A percentile compares a stretch with the other conserved stretches of the same genome.
Conservation (phyloP, 2,797 vertebrate genomes). For the Mormyrops attenuatus region DNA sequence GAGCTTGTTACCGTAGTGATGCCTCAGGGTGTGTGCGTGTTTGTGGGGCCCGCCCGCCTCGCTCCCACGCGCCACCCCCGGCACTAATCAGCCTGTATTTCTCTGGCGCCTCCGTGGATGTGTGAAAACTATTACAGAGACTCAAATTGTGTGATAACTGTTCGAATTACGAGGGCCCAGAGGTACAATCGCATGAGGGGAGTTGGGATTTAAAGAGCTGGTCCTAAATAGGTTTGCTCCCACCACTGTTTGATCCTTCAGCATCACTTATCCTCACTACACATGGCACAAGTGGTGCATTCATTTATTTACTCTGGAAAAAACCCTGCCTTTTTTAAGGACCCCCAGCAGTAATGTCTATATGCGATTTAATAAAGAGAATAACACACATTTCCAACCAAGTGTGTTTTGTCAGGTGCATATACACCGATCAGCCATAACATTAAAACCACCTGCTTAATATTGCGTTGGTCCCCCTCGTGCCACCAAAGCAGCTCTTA, state of each 20-base stretch:
- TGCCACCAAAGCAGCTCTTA: background rate
- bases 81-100: background rate
- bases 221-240: constrained; percentile 12
- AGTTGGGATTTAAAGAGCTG: background rate
- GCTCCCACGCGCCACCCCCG: background rate
- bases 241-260: background rate
- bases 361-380: background rate
- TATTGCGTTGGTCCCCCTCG: background rate
- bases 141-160: background rate
- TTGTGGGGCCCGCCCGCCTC: background rate
- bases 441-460: background rate
- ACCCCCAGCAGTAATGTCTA: background rate
- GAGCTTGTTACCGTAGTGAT: background rate
- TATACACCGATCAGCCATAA: background rate
- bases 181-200: background rate
- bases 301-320: constrained; percentile 11
- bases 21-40: too few relatives aligned
- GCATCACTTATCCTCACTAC: constrained; percentile 6
- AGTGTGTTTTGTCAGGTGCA: background rate
- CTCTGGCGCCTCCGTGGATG: background rate
- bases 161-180: constrained; percentile 15
- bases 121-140: constrained; percentile 1
- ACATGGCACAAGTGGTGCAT: background rate
- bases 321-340: background rate
- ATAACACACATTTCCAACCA: background rate